Conservation (phyloP, 1,140 invertebrate species). For the Caenorhabditis remanei region DNA sequence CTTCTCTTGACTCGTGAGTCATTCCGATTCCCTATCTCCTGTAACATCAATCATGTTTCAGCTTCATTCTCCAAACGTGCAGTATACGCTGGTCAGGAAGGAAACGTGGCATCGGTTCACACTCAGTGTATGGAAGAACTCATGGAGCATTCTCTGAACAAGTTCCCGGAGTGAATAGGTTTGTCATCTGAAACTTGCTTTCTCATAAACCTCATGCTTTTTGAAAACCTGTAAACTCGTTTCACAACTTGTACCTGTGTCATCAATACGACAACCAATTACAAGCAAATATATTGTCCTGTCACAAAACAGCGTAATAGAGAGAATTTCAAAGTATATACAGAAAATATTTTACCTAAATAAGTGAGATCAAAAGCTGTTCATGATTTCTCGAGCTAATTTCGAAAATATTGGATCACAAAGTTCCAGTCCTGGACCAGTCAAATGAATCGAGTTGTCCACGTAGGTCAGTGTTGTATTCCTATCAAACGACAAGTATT, state of each 20-base stretch:
- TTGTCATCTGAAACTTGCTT: no score
- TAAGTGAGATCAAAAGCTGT: background rate
- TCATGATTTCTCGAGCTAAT: background rate
- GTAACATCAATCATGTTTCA: background rate
- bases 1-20: slow-evolving; percentile 50
- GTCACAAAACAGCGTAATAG: no score
- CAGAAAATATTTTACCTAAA: no score
- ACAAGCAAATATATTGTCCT: no score
- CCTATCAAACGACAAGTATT: background rate
- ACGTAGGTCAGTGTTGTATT: background rate
- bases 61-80: background rate
- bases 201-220: no score
- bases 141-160: slow-evolving; percentile 24
- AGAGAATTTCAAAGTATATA: no score
- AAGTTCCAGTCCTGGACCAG: background rate
- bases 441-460: background rate
- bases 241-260: no score
- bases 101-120: slow-evolving; percentile 4
- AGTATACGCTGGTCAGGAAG: background rate
- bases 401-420: background rate
- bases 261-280: no score
- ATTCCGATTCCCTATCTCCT: no score
- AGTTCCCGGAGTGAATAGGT: background rate
- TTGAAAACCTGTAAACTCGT: no score
- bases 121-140: slow-evolving; percentile 20